These are phyloP conservation scores for Numida meleagris DNA, from an alignment of 2,113 vertebrate species.

Conservation along the genomic window DNA sequence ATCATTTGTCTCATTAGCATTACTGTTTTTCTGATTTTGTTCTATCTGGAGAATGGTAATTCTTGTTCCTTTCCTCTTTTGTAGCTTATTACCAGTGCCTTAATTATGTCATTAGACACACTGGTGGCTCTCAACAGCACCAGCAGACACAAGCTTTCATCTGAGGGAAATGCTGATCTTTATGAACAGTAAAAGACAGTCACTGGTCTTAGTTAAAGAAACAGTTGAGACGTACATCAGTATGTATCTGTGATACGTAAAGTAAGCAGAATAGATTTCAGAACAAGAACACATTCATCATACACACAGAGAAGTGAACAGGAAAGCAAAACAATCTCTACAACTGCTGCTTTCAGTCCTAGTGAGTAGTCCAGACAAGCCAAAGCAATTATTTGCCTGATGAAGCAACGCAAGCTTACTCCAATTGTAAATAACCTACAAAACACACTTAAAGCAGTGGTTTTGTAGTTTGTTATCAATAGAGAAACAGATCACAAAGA, in stretches of 20 bases:
- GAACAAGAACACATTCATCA: neutral
- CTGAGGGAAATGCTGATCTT: neutral
- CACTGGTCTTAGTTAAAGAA: neutral
- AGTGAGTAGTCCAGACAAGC: neutral
- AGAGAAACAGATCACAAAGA: neutral
- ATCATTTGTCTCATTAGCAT: constrained; percentile 1
- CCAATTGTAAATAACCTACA: neutral
- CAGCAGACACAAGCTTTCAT: neutral
- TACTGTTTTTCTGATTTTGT: neutral
- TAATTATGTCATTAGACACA: neutral
- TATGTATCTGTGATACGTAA: neutral
- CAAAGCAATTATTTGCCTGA: neutral
- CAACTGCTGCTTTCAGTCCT: neutral
- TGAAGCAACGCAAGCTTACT: neutral
- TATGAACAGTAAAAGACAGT: neutral
- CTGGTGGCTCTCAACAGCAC: neutral
- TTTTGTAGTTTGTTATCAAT: neutral
- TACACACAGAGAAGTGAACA: neutral
- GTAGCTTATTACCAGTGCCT: neutral
- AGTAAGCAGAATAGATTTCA: neutral
- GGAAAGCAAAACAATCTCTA: neutral
- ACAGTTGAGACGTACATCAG: neutral
- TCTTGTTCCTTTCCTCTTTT: neutral
- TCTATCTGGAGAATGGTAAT: neutral
- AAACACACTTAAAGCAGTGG: neutral